Evolutionary conservation across 1,140 invertebrate genomes (phyloP).

Genomic region (Bombus ignitus): DNA sequence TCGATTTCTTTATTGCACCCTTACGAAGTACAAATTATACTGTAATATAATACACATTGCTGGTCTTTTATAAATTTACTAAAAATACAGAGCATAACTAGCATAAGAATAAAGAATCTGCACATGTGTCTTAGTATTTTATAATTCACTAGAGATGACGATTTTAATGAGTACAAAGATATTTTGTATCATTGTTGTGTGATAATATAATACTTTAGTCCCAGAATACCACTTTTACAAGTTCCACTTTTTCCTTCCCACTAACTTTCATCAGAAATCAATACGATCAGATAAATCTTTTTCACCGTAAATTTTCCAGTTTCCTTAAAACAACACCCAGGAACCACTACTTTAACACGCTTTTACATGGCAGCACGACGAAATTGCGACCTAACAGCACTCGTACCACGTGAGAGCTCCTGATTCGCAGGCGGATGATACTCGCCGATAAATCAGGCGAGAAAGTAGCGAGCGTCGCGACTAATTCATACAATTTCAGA

Average conservation of each 20-base stretch:
- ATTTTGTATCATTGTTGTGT: too few species aligned
- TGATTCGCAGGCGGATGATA: not conserved
- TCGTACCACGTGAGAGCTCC: not conserved
- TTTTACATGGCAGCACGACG: not conserved
- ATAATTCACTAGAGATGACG: not conserved
- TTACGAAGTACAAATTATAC: not conserved
- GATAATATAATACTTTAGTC: too few species aligned
- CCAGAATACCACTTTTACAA: too few species aligned
- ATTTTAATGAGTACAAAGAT: too few species aligned
- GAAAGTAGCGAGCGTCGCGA: constrained; percentile 37
- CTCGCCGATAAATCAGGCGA: constrained; percentile 30
- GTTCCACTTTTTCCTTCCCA: too few species aligned
- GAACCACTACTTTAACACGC: not conserved
- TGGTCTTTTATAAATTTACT: not conserved
- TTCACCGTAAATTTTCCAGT: not conserved
- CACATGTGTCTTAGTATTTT: not conserved
- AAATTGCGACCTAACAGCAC: not conserved
- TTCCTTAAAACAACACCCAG: not conserved
- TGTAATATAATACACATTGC: not conserved
- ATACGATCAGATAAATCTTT: too few species aligned
- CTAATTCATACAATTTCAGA: constrained; percentile 51
- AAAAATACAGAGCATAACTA: not conserved
- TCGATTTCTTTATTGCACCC: too few species aligned
- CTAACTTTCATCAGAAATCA: too few species aligned
- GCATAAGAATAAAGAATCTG: not conserved